phyloP scores from a whole-genome alignment of 2,888 invertebrate genomes.

The Oxycera nigricornis region DNA sequence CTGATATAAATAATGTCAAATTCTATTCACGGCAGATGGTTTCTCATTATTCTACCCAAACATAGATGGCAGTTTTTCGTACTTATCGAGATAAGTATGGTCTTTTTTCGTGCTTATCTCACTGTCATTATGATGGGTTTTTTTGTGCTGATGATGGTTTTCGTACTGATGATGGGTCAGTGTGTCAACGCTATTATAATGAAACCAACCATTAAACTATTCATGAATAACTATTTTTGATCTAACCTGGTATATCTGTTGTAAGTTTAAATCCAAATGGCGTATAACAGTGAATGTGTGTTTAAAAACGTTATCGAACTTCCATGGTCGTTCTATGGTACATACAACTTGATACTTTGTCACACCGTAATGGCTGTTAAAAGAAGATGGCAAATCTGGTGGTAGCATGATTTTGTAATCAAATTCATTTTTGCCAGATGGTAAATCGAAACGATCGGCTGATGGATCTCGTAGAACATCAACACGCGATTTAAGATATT shows the following conservation, averaged over 20 bases:
- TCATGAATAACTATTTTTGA: neutral
- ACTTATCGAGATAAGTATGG: no score
- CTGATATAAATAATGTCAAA: no score
- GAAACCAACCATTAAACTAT: neutral
- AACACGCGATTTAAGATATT: slow-evolving; percentile 55
- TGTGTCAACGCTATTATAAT: no score
- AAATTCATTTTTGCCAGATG: slow-evolving; percentile 73
- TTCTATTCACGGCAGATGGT: no score
- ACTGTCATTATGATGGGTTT: no score
- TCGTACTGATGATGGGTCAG: no score
- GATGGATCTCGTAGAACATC: slow-evolving; percentile 58
- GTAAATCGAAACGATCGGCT: slow-evolving; percentile 73
- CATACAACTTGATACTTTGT: slow-evolving; percentile 80
- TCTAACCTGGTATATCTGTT: neutral
- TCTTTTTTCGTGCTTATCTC: no score
- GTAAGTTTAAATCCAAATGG: slow-evolving; percentile 74
- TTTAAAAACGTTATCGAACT: slow-evolving; percentile 81
- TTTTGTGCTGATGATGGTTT: no score
- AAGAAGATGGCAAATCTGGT: slow-evolving; percentile 75
- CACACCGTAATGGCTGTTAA: slow-evolving; percentile 76
- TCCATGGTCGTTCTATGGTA: slow-evolving; percentile 83
- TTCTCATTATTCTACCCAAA: no score
- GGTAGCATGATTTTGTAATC: slow-evolving; percentile 74
- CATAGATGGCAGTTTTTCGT: no score
- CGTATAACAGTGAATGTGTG: slow-evolving; percentile 77